These are phyloP conservation scores for Sepiola atlantica DNA, from an alignment of 2,888 invertebrate species.

Conservation along the genomic window DNA sequence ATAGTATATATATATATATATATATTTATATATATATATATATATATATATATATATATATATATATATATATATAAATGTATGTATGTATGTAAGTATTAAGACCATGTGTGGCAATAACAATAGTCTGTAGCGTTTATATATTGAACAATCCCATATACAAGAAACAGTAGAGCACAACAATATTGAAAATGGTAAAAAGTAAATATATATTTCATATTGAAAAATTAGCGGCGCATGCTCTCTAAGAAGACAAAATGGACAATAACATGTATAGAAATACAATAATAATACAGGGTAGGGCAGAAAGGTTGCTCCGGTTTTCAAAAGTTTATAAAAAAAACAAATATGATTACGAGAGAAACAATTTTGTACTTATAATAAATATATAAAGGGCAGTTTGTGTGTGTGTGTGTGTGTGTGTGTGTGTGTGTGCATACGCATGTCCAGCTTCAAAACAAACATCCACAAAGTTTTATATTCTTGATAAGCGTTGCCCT, in stretches of 20 bases:
- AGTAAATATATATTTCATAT: slow-evolving; percentile 34
- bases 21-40: too few species aligned
- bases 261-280: background rate
- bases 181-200: background rate
- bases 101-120: background rate
- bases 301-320: too few species aligned
- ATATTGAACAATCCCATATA: slow-evolving; percentile 4
- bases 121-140: background rate
- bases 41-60: background rate
- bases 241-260: background rate
- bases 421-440: too few species aligned
- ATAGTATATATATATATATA: too few species aligned
- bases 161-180: background rate
- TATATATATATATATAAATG: background rate
- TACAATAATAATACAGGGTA: background rate
- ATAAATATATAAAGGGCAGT: too few species aligned
- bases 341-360: too few species aligned
- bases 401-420: too few species aligned
- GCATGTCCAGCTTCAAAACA: too few species aligned
- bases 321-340: too few species aligned
- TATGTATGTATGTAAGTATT: background rate
- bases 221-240: slow-evolving; percentile 10
- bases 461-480: too few species aligned
- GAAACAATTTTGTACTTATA: too few species aligned
- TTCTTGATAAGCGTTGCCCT: too few species aligned